Evolutionary conservation across 1,140 invertebrate genomes (phyloP), one percentile per base, ranked within the genome.

Genomic region (Plectrocnemia conspersa): DNA sequence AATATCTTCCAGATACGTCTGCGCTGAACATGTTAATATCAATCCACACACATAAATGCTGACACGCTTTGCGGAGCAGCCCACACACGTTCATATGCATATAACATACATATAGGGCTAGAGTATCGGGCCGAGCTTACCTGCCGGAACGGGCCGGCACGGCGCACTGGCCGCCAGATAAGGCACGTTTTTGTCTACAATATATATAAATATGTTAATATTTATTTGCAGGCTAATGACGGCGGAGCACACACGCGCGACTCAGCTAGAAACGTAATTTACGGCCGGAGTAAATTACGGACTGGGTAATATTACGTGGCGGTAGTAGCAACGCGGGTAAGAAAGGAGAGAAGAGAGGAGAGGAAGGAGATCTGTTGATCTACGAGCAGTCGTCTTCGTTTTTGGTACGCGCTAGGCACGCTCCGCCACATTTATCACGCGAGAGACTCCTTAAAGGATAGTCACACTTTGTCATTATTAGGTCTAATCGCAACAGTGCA

Each of bases 131-230:
- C n/a, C n/a, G n/a, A 29, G 27, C 27, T 7, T n/a, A n/a, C 27
- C 7, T 29, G 27, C 27, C 27, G 6, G 27, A 7, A 29, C 27
- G 6, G 7, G 6, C 27, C n/a, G 7, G 27, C 27, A 7, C 16
- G 4, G 16, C 18, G 15, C 16, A 5, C 11, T 11, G 18, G 4
- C 16, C 38, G 7, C 3, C 13, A 50, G 47, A 50, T 50, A 50
- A 50, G 33, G 47, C 47, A 50, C 47, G 47, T 16, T 24, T 11
- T 10, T 24, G 25, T n/a, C 47, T 19, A 38, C 19, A n/a, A n/a
- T n/a, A n/a, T 38, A 25, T 50, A 50, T 50, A 50, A 50, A 50
- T 38, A 50, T 50, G 47, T 50, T 50, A 50, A 50, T 50, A 50
- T 50, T 50, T 50, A 50, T 50, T 50, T 50, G 47, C 47, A 24